Percentiles rank a stretch among this genome's conserved stretches.
Conservation (phyloP, 1,140 invertebrate genomes). For the Plodia interpunctella region DNA sequence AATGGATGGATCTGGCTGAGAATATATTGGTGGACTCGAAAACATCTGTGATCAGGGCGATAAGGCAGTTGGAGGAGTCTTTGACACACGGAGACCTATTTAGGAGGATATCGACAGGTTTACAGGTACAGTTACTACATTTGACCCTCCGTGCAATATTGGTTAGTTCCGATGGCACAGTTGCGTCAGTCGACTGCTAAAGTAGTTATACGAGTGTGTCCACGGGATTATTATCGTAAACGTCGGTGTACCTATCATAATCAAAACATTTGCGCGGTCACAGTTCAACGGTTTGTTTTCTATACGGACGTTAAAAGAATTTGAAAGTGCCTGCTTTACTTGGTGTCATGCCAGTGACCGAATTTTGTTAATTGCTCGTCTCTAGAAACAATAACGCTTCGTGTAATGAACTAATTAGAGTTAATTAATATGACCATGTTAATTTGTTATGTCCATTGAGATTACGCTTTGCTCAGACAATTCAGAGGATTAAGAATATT, state of each 20-base stretch:
- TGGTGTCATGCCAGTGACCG: slow-evolving; percentile 14
- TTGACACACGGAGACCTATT: slow-evolving; percentile 80
- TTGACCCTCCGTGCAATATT: not conserved
- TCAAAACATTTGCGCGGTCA: not conserved
- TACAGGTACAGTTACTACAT: slow-evolving; percentile 78
- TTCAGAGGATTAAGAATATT: no score
- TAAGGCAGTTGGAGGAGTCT: slow-evolving; percentile 74
- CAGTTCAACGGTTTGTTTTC: not conserved
- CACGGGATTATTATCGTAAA: not conserved
- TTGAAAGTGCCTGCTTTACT: slow-evolving; percentile 5
- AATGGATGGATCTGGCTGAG: slow-evolving; percentile 81
- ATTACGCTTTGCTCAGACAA: not conserved
- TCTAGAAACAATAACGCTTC: not conserved
- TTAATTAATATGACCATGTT: not conserved
- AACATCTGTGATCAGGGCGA: slow-evolving; percentile 68
- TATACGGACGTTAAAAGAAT: not conserved
- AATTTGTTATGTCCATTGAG: not conserved
- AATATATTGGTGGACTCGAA: slow-evolving; percentile 78
- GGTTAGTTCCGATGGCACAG: not conserved
- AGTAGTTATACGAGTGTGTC: not conserved
- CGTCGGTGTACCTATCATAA: no score
- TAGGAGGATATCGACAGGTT: slow-evolving; percentile 61
- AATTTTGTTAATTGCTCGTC: slow-evolving; percentile 5
- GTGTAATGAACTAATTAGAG: not conserved
- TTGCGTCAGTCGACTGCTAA: not conserved